A percentile compares a stretch with the other conserved stretches of the same genome.
phyloP scores from a whole-genome alignment of 2,113 vertebrate species.

The Ochotona curzoniae region DNA sequence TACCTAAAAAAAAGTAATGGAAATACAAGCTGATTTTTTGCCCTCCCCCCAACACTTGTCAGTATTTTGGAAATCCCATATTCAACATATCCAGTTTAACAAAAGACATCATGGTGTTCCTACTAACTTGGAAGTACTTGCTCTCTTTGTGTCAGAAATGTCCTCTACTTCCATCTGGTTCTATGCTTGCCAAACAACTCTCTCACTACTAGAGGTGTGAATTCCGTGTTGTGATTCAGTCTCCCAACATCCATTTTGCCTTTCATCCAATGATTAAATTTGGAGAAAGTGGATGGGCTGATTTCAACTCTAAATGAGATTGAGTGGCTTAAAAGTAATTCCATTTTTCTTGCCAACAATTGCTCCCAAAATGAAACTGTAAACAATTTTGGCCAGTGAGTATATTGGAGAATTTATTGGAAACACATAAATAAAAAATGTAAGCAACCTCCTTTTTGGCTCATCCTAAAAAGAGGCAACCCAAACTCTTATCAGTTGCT shows the following conservation, averaged over 20 bases:
- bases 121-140: not conserved
- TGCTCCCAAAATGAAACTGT: not conserved
- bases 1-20: not conserved
- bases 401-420: not conserved
- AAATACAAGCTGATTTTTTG: slow-evolving; percentile 5
- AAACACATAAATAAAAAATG: slow-evolving; percentile 22
- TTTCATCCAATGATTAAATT: slow-evolving; percentile 4
- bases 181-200: not conserved
- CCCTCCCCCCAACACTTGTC: not conserved
- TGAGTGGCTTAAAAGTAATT: not conserved
- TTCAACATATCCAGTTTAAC: not conserved
- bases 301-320: not conserved
- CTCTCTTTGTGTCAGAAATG: not conserved
- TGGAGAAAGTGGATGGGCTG: not conserved
- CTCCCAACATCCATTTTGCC: not conserved
- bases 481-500: not conserved
- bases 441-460: not conserved
- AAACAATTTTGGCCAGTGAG: not conserved
- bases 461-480: slow-evolving; percentile 9
- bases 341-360: not conserved
- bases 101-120: not conserved
- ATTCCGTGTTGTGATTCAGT: not conserved
- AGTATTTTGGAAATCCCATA: slow-evolving; percentile 22
- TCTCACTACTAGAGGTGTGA: not conserved
- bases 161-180: not conserved